Evolutionary conservation across 2,888 invertebrate species (phyloP), one percentile per base, ranked within the genome.

Genomic region (Adineta ricciae): DNA sequence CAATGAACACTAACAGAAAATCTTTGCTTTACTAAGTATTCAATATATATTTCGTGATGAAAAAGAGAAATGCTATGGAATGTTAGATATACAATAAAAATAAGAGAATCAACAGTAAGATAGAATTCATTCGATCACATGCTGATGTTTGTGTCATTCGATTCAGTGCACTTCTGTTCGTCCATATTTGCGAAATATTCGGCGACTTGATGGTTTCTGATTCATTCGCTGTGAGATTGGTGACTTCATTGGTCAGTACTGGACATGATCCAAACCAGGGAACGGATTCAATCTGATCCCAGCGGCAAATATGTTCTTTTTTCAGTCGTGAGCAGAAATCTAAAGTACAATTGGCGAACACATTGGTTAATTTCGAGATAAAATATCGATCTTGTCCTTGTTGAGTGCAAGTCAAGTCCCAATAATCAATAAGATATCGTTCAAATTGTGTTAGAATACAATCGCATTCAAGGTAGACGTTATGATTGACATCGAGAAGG

Each of bases 331-430:
- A 32, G 7, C 64, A 64, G 19, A 32, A 14, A 64, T 64, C 64
- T 16, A 19, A 19, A 32, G 16, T 16, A 64, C 64, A 64, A 64
- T 32, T 36, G 2, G 64, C 27, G 32, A 64, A 19, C 19, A 7
- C 4, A 64, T 32, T 64, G 14, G 32, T 32, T 64, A 32, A 11
- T 32, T 11, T 64, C 32, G 64, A 64, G 27, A 64, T 64, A 32
- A 32, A 64, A 64, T 64, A 64, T 32, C 64, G 64, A 78, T 41
- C 78, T 78, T 78, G 78, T 41, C 78, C 78, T n/a, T 78, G 41
- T 78, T 78, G 78, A n/a, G 41, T 78, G 41, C 78, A 78, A n/a
- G 78, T 41, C 41, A 78, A 41, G n/a, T 78, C 78, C 8, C 41
- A 8, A n/a, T 41, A 78, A 41, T 78, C 41, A 78, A 41, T 41